Percentiles rank a stretch among this genome's conserved stretches.
Conservation (phyloP, 1,140 invertebrate genomes). For the Andricus grossulariae region DNA sequence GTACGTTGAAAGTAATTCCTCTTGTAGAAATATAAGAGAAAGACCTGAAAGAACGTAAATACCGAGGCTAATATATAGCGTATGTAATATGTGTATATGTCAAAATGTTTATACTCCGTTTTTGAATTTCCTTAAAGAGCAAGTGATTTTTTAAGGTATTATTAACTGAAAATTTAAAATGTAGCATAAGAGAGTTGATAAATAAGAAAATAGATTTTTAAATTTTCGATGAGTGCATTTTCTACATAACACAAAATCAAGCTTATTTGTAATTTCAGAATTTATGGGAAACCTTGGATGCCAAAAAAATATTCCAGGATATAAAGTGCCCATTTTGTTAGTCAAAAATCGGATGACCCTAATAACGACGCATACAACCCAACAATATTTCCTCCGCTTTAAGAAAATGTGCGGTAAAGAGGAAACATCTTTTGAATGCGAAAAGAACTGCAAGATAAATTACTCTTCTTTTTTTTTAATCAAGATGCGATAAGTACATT, state of each 20-base stretch:
- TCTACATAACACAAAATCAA: too few species aligned
- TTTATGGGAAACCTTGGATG: background rate
- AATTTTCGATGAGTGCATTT: too few species aligned
- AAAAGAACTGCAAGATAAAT: too few species aligned
- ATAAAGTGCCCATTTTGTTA: conserved; percentile 21
- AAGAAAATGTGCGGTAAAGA: background rate
- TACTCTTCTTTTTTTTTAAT: too few species aligned
- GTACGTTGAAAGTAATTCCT: background rate
- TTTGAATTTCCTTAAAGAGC: background rate
- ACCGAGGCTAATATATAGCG: background rate
- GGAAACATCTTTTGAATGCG: background rate
- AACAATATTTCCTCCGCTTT: conserved; percentile 16
- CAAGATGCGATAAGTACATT: too few species aligned
- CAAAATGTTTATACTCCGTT: background rate
- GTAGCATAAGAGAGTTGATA: background rate
- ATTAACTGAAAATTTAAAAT: background rate
- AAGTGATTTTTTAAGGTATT: background rate
- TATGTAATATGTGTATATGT: background rate
- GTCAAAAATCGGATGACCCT: conserved; percentile 31
- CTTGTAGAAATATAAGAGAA: too few species aligned
- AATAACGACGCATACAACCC: conserved; percentile 30
- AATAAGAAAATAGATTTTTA: background rate
- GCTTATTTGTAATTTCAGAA: too few species aligned
- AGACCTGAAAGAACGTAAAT: background rate
- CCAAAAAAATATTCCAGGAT: conserved; percentile 19